Evolutionary conservation across 1,140 invertebrate genomes (phyloP), one percentile per base, ranked within the genome.

Genomic region (Armadillidium nasatum): DNA sequence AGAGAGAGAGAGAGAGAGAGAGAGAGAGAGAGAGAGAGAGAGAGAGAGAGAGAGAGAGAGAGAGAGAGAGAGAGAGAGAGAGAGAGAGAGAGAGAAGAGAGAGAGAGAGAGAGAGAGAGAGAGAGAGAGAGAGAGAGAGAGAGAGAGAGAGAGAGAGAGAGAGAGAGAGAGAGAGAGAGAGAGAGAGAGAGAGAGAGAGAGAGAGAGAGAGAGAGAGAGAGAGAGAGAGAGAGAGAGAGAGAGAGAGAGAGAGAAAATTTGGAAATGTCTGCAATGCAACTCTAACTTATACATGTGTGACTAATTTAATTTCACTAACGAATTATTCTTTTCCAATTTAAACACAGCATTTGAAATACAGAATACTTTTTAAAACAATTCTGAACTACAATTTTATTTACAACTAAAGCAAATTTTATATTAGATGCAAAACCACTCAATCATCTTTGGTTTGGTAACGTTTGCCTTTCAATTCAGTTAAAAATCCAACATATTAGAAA

Each of bases 381-480:
- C n/a, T n/a, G n/a, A n/a, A n/a, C n/a, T n/a, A n/a, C n/a, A n/a
- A n/a, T n/a, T n/a, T n/a, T 21, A 43, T 33, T 46, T 60, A 33
- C 10, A 46, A 44, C 7, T 73, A 23, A 6, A 74, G 77, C 21
- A 75, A 78, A 50, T 67, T 68, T n/a, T 71, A 72, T 13, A 23
- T 69, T 67, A n/a, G 68, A 15, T 44, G 22, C 46, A 78, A 79
- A 54, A 73, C 78, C 23, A 7, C 60, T 13, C 76, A 66, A 3
- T 78, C 69, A 23, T 74, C 44, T 44, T 66, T 7, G 1, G 50
- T n/a, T n/a, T n/a, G n/a, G n/a, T n/a, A n/a, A n/a, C n/a, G n/a
- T n/a, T n/a, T n/a, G n/a, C n/a, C n/a, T n/a, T n/a, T n/a, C n/a
- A n/a, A n/a, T n/a, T n/a, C n/a, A n/a, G n/a, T n/a, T n/a, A n/a